Evolutionary conservation across 1,140 invertebrate species (phyloP).

Genomic region (Lepeophtheirus salmonis): DNA sequence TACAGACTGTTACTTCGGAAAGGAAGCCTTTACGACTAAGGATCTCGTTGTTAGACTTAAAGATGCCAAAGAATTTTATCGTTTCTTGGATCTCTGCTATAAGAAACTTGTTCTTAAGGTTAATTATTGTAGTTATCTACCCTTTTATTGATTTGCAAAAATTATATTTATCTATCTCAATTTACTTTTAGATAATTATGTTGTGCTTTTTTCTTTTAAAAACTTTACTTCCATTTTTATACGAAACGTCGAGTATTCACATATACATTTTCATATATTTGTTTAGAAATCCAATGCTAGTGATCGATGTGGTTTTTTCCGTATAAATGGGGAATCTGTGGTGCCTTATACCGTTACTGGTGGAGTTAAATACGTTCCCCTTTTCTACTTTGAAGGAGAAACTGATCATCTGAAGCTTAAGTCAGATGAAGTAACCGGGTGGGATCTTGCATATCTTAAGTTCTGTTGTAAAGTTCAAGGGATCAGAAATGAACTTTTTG

Average conservation of each 20-base stretch:
- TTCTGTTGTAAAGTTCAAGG: slow-evolving; percentile 86
- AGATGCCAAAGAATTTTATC: slow-evolving; percentile 74
- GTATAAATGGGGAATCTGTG: slow-evolving; percentile 80
- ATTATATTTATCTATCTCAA: too few species aligned
- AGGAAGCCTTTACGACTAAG: slow-evolving; percentile 65
- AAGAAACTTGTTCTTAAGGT: slow-evolving; percentile 44
- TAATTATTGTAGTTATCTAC: too few species aligned
- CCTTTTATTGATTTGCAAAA: too few species aligned
- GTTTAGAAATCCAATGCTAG: slow-evolving; percentile 30
- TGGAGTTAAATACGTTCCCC: slow-evolving; percentile 48
- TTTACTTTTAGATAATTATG: too few species aligned
- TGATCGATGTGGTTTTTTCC: slow-evolving; percentile 75
- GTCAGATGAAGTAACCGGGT: slow-evolving; percentile 56
- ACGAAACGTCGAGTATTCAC: too few species aligned
- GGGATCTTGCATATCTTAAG: slow-evolving; percentile 76
- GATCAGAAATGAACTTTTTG: slow-evolving; percentile 70
- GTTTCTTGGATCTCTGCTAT: slow-evolving; percentile 69
- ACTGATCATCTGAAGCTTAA: slow-evolving; percentile 68
- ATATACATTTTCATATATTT: too few species aligned
- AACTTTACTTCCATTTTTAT: too few species aligned
- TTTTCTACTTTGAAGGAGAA: slow-evolving; percentile 86
- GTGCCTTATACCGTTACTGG: slow-evolving; percentile 75
- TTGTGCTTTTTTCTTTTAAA: too few species aligned
- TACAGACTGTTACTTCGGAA: slow-evolving; percentile 71
- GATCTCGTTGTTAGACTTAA: slow-evolving; percentile 67